Percentiles rank a stretch among this genome's conserved stretches.
These are phyloP conservation scores for Eciton burchellii DNA, from an alignment of 1,140 invertebrate species.

Conservation along the genomic window DNA sequence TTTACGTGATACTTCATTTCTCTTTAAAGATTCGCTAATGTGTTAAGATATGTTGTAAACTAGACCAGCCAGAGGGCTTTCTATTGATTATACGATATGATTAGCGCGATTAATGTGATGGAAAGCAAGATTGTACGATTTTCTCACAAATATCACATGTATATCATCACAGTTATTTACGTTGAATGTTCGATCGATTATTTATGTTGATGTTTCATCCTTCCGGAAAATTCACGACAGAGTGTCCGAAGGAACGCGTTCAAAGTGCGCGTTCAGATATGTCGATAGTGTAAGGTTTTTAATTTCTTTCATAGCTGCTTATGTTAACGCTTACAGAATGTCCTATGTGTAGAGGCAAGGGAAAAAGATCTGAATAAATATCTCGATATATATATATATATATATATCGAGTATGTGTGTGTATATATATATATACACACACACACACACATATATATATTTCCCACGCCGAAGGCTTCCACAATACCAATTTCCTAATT, in stretches of 20 bases:
- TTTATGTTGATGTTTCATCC: not conserved
- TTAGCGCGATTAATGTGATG: not conserved
- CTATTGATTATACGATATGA: not conserved
- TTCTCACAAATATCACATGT: not conserved
- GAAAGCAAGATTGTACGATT: not conserved
- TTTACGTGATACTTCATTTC: not conserved
- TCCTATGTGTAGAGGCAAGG: constrained; percentile 22
- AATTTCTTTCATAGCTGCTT: constrained; percentile 26
- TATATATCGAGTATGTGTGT: no score
- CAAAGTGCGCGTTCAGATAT: constrained; percentile 17
- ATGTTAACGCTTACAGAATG: constrained; percentile 40
- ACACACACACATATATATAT: no score
- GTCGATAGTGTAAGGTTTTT: constrained; percentile 39
- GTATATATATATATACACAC: no score
- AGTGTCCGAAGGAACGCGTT: not conserved
- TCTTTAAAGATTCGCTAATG: constrained; percentile 3
- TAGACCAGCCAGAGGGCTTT: not conserved
- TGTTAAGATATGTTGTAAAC: not conserved
- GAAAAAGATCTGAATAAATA: constrained; percentile 26
- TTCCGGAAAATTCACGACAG: not conserved
- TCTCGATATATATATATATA: no score
- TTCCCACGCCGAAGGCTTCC: constrained; percentile 2
- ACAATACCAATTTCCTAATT: constrained; percentile 22
- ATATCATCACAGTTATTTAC: not conserved
- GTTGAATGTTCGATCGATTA: no score